Conservation (phyloP, 2,113 vertebrate species). For the Seriola aureovittata region DNA sequence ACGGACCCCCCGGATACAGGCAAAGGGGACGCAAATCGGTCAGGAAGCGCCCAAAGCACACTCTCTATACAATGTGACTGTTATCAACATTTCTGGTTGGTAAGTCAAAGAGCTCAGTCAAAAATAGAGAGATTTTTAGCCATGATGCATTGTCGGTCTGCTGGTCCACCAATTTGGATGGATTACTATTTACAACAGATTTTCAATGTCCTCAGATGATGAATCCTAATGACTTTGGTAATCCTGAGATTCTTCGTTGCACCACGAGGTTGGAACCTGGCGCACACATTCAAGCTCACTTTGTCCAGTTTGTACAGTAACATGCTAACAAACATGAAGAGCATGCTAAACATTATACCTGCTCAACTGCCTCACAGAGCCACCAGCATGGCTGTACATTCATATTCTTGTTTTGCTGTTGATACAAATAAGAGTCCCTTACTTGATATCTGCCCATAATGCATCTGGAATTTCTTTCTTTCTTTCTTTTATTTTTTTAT, state of each 20-base stretch:
- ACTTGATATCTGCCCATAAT: background rate
- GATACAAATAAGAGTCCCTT: too few species aligned
- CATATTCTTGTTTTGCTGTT: too few species aligned
- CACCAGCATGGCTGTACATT: background rate
- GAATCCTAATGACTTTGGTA: background rate
- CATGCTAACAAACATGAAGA: background rate
- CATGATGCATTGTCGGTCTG: too few species aligned
- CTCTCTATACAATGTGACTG: background rate
- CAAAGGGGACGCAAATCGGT: background rate
- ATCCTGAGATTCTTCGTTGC: too few species aligned
- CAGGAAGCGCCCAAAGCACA: background rate
- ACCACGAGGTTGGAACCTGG: background rate
- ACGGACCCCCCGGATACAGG: background rate
- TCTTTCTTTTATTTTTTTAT: background rate
- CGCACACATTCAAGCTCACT: too few species aligned
- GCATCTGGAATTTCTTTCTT: background rate
- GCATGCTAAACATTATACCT: too few species aligned
- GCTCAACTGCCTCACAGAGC: background rate
- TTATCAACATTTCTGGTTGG: background rate
- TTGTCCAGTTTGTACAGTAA: background rate
- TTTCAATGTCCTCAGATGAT: background rate
- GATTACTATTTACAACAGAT: background rate
- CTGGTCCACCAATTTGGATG: background rate
- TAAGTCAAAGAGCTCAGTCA: constrained; percentile 3
- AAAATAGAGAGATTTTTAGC: background rate